A percentile compares a stretch with the other conserved stretches of the same genome.
phyloP scores from a whole-genome alignment of 53 echinoderm and acorn worm species.

The Crossaster papposus region DNA sequence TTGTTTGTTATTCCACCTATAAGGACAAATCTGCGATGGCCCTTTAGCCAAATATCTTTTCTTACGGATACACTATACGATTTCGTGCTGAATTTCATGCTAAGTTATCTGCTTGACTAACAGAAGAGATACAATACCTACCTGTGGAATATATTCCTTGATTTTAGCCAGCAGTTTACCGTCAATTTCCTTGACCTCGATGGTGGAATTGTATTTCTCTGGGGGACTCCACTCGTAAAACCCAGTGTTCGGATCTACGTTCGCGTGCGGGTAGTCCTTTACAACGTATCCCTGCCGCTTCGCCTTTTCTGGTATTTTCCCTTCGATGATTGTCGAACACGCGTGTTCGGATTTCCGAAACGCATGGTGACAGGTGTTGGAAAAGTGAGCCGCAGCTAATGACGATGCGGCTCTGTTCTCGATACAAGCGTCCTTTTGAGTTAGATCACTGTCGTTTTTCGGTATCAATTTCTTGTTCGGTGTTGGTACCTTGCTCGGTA shows the following conservation, averaged over 20 bases:
- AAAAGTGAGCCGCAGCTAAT: not conserved
- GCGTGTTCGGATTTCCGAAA: not conserved
- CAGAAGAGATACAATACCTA: not conserved
- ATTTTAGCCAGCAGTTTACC: not conserved
- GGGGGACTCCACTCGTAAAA: not conserved
- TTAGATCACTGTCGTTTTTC: no score
- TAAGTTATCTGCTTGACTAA: no score
- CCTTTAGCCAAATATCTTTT: no score
- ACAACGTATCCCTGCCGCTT: not conserved
- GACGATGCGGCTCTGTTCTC: no score
- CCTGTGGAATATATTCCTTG: not conserved
- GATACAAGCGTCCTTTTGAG: no score
- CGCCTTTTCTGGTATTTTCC: not conserved
- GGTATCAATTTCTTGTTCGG: no score
- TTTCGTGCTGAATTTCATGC: no score
- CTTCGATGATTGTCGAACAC: not conserved
- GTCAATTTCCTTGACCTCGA: not conserved
- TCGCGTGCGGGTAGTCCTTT: slow-evolving; percentile 5
- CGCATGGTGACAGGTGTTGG: not conserved
- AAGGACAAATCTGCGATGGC: no score
- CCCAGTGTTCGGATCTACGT: not conserved
- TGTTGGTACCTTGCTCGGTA: no score
- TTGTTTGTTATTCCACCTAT: no score
- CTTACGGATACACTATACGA: no score
- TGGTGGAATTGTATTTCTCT: slow-evolving; percentile 1